A percentile compares a stretch with the other conserved stretches of the same genome.
phyloP scores from a whole-genome alignment of 2,113 vertebrate species.

The Lamprotornis superbus region DNA sequence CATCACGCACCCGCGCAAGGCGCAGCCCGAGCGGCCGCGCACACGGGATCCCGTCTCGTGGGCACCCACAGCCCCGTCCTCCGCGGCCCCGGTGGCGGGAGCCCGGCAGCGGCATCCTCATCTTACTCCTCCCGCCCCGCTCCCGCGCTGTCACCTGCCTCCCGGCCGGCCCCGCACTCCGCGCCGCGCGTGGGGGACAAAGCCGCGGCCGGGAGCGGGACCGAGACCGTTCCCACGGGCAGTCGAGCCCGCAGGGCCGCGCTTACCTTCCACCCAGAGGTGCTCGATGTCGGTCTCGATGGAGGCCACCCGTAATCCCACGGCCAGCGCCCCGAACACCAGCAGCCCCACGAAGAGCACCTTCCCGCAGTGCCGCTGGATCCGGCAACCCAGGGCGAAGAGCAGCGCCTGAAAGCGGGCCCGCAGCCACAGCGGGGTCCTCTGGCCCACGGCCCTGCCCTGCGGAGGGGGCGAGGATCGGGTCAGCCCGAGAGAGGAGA shows the following conservation, averaged over 20 bases:
- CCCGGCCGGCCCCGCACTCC: background rate
- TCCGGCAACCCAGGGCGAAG: slow-evolving; percentile 93
- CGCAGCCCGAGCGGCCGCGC: background rate
- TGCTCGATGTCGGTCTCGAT: slow-evolving; percentile 97
- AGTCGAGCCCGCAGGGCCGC: background rate
- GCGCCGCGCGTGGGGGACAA: background rate
- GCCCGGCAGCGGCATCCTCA: background rate
- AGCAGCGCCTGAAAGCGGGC: slow-evolving; percentile 94
- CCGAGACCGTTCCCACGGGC: slow-evolving; percentile 20
- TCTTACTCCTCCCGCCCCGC: background rate
- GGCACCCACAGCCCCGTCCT: background rate
- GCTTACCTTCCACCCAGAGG: slow-evolving; percentile 99
- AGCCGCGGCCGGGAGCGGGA: background rate
- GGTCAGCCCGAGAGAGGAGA: background rate
- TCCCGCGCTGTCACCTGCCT: slow-evolving; percentile 37
- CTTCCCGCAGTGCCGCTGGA: slow-evolving; percentile 97
- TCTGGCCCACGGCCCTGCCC: slow-evolving; percentile 88
- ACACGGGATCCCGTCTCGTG: background rate
- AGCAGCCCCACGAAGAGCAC: slow-evolving; percentile 96
- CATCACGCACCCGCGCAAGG: background rate
- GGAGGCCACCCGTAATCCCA: slow-evolving; percentile 90
- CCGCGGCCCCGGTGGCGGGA: background rate
- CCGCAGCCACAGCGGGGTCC: slow-evolving; percentile 92
- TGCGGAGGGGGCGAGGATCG: slow-evolving; percentile 61
- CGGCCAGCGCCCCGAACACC: slow-evolving; percentile 91